These are phyloP conservation scores for Dendrocincla tyrannina DNA, from an alignment of 2,797 vertebrate genomes.

Conservation along the genomic window DNA sequence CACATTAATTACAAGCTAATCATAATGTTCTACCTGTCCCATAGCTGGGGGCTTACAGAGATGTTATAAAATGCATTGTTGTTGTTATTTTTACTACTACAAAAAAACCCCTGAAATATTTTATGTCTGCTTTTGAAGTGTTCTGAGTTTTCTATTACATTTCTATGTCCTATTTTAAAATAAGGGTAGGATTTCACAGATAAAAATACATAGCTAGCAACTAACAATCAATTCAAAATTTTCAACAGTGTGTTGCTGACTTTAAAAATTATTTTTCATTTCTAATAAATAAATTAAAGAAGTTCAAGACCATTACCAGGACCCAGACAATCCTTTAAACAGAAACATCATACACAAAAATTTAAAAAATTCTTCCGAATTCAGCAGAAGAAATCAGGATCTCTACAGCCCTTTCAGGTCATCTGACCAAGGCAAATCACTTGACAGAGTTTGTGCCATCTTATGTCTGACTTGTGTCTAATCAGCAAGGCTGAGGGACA, in stretches of 20 bases:
- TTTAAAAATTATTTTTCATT: background rate
- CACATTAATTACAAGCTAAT: background rate
- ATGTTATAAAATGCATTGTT: background rate
- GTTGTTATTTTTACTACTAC: background rate
- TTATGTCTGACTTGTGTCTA: background rate
- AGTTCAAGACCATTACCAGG: background rate
- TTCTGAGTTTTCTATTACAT: background rate
- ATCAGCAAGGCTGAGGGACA: background rate
- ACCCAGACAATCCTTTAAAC: background rate
- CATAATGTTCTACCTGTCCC: background rate
- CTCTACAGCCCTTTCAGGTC: background rate
- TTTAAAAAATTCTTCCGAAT: background rate
- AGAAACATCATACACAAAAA: background rate
- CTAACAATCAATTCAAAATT: background rate
- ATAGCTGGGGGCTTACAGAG: background rate
- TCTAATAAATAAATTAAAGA: background rate
- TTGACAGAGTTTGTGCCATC: background rate
- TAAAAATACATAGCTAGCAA: background rate
- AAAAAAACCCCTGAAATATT: background rate
- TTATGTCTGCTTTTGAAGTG: background rate
- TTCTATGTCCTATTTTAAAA: background rate
- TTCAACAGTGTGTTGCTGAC: background rate
- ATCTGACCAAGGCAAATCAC: background rate
- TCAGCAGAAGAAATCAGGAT: background rate
- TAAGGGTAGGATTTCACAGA: background rate